Base-by-base conservation (phyloP, 35 echinoderm and acorn worm species). In the Holothuria glaberrima region DNA sequence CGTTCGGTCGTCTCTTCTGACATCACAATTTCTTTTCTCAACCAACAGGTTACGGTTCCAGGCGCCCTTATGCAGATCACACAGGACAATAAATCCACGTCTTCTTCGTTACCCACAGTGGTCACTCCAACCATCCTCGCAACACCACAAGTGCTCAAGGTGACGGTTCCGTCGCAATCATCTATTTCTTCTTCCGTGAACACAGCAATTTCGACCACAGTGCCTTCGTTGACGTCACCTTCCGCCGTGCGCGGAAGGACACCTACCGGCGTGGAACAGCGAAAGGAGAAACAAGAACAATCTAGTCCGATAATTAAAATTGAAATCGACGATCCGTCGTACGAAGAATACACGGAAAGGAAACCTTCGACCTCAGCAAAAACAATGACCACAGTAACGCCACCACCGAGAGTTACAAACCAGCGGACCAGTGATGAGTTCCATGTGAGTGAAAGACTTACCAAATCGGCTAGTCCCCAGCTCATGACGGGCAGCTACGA, bases 381-480 rank as follows among this genome's bases (percentile, higher is more conserved):
- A 12, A 84, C 34, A 24, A 84, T 84, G 80, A 84, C 25, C 56
- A 84, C 80, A 5, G 80, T 60, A 13, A 84, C 80, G 30, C 80
- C 80, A n/a, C 80, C 80, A 21, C 80, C 80, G 58, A 84, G 80
- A 63, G 58, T 57, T 24, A 36, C 52, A 22, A 57, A 41, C 34
- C 31, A 27, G 57, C 56, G 58, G 21, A 9, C 27, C 30, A 84
- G 57, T 84, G 80, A 61, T n/a, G 57, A 61, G 12, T 36, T 7
- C n/a, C 26, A 61, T 61, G 25, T 12, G 22, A 38, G 28, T 14
- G 80, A 84, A 62, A 29, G 80, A 16, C 80, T 84, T 14, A 84
- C 80, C 17, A 84, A 84, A 61, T 84, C 80, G 3, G 80, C 58
- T 13, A 84, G 80, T 38, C 80, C 80, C 17, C 80, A 84, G 34